Evolutionary conservation across 1,140 invertebrate species (phyloP).

Genomic region (Drosophila takahashii): DNA sequence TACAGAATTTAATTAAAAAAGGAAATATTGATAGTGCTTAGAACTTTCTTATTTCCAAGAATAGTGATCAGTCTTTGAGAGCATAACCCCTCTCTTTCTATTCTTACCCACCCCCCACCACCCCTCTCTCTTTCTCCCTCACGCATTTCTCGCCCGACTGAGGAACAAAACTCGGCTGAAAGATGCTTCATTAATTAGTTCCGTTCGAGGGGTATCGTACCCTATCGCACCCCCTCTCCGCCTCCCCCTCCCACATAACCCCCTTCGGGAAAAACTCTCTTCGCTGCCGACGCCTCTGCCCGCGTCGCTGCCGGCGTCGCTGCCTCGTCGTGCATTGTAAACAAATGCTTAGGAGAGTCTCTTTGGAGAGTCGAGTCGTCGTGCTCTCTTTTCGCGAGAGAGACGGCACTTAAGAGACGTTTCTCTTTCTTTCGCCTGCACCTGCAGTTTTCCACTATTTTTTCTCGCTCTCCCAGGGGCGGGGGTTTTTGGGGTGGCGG

Average conservation of each 20-base stretch:
- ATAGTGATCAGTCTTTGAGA: neutral
- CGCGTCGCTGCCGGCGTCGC: neutral
- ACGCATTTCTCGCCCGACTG: constrained; percentile 2
- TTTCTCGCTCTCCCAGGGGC: constrained; percentile 21
- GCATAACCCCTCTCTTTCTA: neutral
- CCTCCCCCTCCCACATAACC: neutral
- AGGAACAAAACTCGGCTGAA: constrained; percentile 56
- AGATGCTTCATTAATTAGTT: constrained; percentile 81
- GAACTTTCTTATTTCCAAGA: neutral
- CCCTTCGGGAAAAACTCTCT: constrained; percentile 9
- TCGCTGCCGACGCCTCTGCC: constrained; percentile 18
- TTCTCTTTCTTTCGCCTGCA: constrained; percentile 65
- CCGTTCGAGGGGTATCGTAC: constrained; percentile 50
- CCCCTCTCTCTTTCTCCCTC: neutral
- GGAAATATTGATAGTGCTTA: neutral
- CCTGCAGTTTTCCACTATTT: constrained; percentile 63
- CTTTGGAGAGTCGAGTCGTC: constrained; percentile 15
- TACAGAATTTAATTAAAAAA: no score
- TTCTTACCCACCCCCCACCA: neutral
- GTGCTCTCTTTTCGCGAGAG: constrained; percentile 9
- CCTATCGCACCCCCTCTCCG: neutral
- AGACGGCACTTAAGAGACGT: constrained; percentile 55
- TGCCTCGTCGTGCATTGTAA: constrained; percentile 45
- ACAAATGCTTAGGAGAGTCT: constrained; percentile 66
- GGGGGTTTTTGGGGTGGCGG: neutral